A percentile compares a stretch with the other conserved stretches of the same genome.
These are phyloP conservation scores for Archaeoteleia sp. DNA, from an alignment of 2,888 invertebrate species.

Conservation along the genomic window DNA sequence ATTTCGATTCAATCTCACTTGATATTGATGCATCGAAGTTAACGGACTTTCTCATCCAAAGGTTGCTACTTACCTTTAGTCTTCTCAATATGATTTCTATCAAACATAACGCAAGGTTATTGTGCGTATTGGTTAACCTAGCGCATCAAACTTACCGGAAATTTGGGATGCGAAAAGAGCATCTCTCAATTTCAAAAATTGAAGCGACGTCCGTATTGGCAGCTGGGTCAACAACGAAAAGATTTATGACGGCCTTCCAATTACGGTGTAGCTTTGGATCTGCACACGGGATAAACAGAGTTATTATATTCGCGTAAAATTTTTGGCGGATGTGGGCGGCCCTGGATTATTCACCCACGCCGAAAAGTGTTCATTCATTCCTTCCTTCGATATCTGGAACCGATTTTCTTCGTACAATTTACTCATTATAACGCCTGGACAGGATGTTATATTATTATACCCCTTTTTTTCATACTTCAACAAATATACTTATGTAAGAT, in stretches of 20 bases:
- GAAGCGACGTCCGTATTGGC: constrained; percentile 28
- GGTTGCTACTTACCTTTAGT: too few species aligned
- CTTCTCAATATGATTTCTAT: too few species aligned
- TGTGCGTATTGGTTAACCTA: too few species aligned
- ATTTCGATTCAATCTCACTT: too few species aligned
- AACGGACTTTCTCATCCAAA: too few species aligned
- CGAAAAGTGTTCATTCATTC: constrained; percentile 43
- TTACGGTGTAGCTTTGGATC: constrained; percentile 35
- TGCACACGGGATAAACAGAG: constrained; percentile 47
- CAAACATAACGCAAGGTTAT: too few species aligned
- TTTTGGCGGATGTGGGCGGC: constrained; percentile 55
- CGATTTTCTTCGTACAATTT: constrained; percentile 34
- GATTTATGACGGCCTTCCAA: constrained; percentile 52
- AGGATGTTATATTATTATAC: constrained; percentile 45
- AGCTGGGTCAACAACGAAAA: constrained; percentile 48
- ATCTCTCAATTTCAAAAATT: constrained; percentile 21
- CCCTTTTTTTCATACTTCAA: constrained; percentile 18
- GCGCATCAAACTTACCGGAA: constrained; percentile 41
- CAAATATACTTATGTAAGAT: constrained; percentile 14
- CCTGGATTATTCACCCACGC: constrained; percentile 50
- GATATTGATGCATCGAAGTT: too few species aligned
- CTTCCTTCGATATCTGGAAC: constrained; percentile 40
- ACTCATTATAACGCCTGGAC: constrained; percentile 38
- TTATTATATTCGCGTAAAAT: constrained; percentile 46
- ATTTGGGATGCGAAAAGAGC: constrained; percentile 36